A percentile compares a stretch with the other conserved stretches of the same genome.
phyloP scores from a whole-genome alignment of 2,888 invertebrate genomes.

The Spialia ferax region DNA sequence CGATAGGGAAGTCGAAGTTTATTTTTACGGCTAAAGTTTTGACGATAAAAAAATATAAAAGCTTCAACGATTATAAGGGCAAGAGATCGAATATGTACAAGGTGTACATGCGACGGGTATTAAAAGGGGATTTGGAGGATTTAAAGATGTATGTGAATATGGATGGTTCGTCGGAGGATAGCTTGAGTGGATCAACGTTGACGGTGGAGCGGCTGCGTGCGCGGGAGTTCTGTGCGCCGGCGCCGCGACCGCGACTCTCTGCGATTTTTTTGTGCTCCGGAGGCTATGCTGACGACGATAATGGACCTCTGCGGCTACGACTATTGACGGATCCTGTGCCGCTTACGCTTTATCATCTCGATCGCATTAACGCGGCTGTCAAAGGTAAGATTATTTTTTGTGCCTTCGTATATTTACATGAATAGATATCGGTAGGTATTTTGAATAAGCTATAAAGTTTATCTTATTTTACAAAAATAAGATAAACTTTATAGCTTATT shows the following conservation, averaged over 20 bases:
- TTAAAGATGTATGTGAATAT: constrained; percentile 68
- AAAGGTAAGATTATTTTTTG: constrained; percentile 70
- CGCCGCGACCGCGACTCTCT: constrained; percentile 77
- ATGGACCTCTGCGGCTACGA: constrained; percentile 66
- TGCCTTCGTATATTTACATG: not conserved
- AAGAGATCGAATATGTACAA: constrained; percentile 78
- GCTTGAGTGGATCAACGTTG: constrained; percentile 74
- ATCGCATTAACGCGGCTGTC: constrained; percentile 83
- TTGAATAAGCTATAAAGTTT: too few species aligned
- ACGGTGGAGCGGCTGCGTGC: constrained; percentile 69
- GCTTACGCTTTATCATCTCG: constrained; percentile 82
- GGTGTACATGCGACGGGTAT: constrained; percentile 76
- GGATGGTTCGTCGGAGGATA: constrained; percentile 65
- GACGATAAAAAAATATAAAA: constrained; percentile 74
- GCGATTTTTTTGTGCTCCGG: constrained; percentile 80
- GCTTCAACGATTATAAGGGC: constrained; percentile 57
- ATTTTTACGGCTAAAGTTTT: constrained; percentile 84
- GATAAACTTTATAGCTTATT: too few species aligned
- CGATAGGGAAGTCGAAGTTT: constrained; percentile 81
- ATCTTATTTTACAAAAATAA: too few species aligned
- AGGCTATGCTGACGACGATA: constrained; percentile 60
- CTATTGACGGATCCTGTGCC: constrained; percentile 83
- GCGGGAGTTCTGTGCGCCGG: constrained; percentile 73
- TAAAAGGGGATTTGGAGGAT: constrained; percentile 78
- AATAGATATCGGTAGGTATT: too few species aligned